These are phyloP conservation scores for Caenorhabditis virilis DNA, from an alignment of 2,888 invertebrate species.

Conservation along the genomic window DNA sequence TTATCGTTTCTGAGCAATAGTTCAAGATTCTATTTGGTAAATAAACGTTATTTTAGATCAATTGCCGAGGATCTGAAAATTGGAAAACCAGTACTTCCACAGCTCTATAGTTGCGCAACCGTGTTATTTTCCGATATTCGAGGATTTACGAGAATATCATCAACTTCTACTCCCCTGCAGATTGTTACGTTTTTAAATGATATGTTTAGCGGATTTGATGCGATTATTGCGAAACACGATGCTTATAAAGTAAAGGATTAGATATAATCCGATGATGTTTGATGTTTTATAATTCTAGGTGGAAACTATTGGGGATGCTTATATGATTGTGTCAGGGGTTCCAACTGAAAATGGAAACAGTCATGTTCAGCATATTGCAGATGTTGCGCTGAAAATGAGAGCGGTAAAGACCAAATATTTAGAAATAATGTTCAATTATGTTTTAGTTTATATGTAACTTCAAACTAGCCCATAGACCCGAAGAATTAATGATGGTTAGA, in stretches of 20 bases:
- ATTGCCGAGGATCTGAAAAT: constrained; percentile 66
- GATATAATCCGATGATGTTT: not conserved
- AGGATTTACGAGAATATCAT: constrained; percentile 66
- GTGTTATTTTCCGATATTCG: constrained; percentile 66
- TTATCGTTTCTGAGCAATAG: no score
- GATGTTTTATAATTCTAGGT: constrained; percentile 7
- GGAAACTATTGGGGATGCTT: constrained; percentile 66
- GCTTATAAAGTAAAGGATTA: constrained; percentile 60
- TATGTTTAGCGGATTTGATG: constrained; percentile 67
- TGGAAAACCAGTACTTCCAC: constrained; percentile 66
- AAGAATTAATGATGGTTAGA: constrained; percentile 66
- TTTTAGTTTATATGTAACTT: constrained; percentile 58
- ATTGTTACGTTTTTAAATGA: constrained; percentile 67
- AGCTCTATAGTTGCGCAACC: constrained; percentile 64
- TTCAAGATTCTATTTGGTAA: not conserved
- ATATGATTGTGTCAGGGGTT: constrained; percentile 67
- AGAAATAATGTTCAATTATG: not conserved
- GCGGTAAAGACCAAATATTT: constrained; percentile 36
- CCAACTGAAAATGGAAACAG: constrained; percentile 67
- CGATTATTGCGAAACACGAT: constrained; percentile 67
- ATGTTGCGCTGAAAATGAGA: constrained; percentile 67
- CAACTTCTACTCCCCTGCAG: constrained; percentile 66
- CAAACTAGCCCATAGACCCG: constrained; percentile 65
- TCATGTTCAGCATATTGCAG: constrained; percentile 66
- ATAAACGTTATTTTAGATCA: constrained; percentile 44